Evolutionary conservation across 2,888 invertebrate genomes (phyloP), one percentile per base, ranked within the genome.

Genomic region (Leptopilina myrica): DNA sequence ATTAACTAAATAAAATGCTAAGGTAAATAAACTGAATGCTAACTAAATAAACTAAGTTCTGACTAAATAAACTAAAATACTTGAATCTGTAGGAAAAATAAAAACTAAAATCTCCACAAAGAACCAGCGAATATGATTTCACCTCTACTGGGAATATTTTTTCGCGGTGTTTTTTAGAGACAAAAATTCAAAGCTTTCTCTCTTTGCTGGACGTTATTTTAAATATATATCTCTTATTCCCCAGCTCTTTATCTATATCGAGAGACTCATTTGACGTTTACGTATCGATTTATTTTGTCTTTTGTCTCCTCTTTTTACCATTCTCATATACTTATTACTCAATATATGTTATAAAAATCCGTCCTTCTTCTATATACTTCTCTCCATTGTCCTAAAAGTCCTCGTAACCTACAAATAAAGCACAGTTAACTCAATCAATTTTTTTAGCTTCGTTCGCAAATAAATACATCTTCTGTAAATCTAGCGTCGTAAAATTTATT

Each of bases 351-450:
- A 62, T 62, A 43, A 26, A 56, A 26, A 20, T 14, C 6, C 11
- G 7, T 9, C 26, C 26, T 12, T 49, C 9, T 49, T 49, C 49
- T 49, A 49, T 49, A 49, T 49, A 49, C 49, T 49, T 49, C 49
- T 49, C 49, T 69, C 69, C 20, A 56, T 69, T 56, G 53, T 33
- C 9, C 53, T 69, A 8, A 33, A 53, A 69, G 53, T 69, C 33
- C 33, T 43, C n/a, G 33, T 56, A 73, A 73, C 26, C 26, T 73
- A 56, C 33, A 56, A 73, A 26, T 56, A 26, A 9, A 56, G 56
- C 53, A 56, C n/a, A 56, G 56, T 53, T n/a, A 14, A 73, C 33
- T 26, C 53, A 8, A 69, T 56, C 53, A 69, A 69, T 69, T 69
- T 56, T 49, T 33, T 4, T 26, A 56, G 46, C 49, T 12, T 7